Conservation (phyloP, 2,113 vertebrate species). For the Ceyx margarethae region DNA sequence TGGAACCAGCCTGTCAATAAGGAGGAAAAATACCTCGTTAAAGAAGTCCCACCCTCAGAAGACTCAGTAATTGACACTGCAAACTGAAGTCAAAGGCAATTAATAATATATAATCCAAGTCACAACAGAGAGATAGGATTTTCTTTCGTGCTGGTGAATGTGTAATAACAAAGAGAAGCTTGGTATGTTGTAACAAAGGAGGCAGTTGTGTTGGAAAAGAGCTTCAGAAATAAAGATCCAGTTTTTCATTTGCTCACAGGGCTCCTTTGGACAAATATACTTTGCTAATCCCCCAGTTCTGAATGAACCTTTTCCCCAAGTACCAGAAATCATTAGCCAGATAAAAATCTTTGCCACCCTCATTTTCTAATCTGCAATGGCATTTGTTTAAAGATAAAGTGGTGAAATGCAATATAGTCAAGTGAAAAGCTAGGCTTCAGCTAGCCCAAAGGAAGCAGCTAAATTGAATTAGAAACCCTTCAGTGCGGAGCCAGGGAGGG, state of each 20-base stretch:
- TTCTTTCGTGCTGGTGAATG: background rate
- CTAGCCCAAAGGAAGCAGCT: background rate
- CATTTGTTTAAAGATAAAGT: background rate
- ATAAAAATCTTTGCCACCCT: background rate
- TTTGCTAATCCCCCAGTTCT: background rate
- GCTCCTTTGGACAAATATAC: background rate
- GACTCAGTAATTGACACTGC: background rate
- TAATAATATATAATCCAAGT: background rate
- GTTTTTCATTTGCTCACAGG: background rate
- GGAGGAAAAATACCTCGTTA: background rate
- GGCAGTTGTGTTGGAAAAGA: background rate
- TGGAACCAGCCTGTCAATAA: background rate
- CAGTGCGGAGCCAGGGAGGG: background rate
- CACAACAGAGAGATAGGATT: background rate
- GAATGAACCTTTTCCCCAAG: background rate
- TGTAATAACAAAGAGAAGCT: background rate
- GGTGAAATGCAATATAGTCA: background rate
- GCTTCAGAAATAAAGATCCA: constrained; percentile 15
- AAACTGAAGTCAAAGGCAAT: background rate
- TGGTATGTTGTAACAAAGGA: background rate
- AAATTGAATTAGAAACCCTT: background rate
- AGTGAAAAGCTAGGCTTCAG: background rate
- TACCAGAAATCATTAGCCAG: constrained; percentile 2
- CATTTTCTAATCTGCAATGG: background rate
- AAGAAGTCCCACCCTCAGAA: background rate